Evolutionary conservation across 2,113 vertebrate genomes (phyloP).

Genomic region (Zapornia atra): DNA sequence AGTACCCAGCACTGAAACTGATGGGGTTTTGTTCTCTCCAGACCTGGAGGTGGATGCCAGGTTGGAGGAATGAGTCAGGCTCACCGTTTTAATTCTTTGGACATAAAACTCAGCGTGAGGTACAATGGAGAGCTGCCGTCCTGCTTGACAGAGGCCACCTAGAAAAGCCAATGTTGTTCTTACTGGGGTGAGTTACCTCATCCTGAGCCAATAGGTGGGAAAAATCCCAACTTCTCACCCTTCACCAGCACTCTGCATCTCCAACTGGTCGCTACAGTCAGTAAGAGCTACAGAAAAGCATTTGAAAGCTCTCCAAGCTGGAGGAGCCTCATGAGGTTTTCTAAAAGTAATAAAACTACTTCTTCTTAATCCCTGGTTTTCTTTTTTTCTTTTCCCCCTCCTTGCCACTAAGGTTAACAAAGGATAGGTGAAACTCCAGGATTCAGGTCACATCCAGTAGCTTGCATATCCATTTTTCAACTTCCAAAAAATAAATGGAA

Average conservation of each 20-base stretch:
- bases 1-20: not conserved
- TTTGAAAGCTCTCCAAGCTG: not conserved
- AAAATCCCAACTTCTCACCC: not conserved
- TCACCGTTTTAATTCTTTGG: not conserved
- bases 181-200: conserved; percentile 39
- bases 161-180: conserved; percentile 16
- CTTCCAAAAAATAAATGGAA: not conserved
- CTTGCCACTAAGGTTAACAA: not conserved
- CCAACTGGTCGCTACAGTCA: not conserved
- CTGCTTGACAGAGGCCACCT: not conserved
- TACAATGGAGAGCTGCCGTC: not conserved
- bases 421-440: not conserved
- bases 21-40: not conserved
- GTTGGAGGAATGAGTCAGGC: conserved; percentile 8
- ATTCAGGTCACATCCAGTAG: not conserved
- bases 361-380: not conserved
- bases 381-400: not conserved
- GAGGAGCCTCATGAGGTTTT: not conserved
- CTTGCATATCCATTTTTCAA: not conserved
- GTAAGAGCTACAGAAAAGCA: not conserved
- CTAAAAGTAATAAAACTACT: not conserved
- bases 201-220: not conserved
- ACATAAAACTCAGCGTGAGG: conserved; percentile 31
- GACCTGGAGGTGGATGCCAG: not conserved
- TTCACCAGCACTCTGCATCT: not conserved